Percentiles rank a stretch among this genome's conserved stretches.
Conservation (phyloP, 2,113 vertebrate species). For the Ariopsis seemanni region DNA sequence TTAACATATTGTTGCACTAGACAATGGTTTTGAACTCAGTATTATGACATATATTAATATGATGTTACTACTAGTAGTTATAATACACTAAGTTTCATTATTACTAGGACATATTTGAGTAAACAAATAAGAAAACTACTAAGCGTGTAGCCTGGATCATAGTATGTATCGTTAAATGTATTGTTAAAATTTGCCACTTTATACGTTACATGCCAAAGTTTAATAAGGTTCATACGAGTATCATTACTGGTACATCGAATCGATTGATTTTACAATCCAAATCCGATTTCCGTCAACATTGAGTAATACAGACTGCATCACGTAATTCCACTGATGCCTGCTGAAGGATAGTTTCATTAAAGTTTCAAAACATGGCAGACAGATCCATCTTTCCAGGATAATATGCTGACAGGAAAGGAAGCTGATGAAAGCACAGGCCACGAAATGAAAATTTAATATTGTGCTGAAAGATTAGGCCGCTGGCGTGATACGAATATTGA, state of each 20-base stretch:
- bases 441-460: neutral
- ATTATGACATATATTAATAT: too few relatives aligned
- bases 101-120: too few relatives aligned
- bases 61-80: neutral
- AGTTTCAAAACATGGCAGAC: neutral
- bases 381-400: neutral
- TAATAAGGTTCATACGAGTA: neutral
- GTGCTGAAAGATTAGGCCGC: neutral
- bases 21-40: too few relatives aligned
- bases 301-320: neutral
- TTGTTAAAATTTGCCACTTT: too few relatives aligned
- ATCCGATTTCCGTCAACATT: neutral
- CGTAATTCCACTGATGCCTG: neutral
- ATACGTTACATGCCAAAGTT: too few relatives aligned
- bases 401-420: neutral
- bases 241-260: neutral
- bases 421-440: neutral
- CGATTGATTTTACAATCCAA: too few relatives aligned
- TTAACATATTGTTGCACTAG: too few relatives aligned
- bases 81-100: too few relatives aligned
- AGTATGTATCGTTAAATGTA: too few relatives aligned
- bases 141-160: neutral
- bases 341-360: neutral
- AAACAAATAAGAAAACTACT: too few relatives aligned
- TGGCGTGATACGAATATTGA: neutral